Conservation (phyloP, 2,797 vertebrate species). For the Muscicapa comitata region DNA sequence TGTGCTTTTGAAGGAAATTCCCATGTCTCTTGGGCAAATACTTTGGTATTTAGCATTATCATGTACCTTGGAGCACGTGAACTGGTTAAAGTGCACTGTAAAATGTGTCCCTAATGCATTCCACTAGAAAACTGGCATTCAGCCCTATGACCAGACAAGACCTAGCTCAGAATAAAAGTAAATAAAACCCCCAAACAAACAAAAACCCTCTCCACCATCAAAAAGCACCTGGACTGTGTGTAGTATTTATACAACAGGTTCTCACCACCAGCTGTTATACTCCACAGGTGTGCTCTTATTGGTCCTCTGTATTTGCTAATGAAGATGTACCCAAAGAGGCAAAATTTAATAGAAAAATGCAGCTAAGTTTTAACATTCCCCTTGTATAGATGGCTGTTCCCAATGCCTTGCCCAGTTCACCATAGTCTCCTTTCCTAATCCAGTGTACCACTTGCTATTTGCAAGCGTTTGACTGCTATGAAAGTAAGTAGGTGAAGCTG, state of each 20-base stretch:
- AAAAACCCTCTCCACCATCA: neutral
- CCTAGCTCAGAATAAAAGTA: neutral
- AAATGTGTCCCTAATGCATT: neutral
- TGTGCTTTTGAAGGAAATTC: neutral
- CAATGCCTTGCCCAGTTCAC: neutral
- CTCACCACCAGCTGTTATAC: neutral
- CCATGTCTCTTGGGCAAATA: neutral
- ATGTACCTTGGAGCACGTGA: neutral
- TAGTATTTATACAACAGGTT: neutral
- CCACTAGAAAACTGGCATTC: neutral
- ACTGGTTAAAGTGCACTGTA: neutral
- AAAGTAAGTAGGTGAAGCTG: neutral
- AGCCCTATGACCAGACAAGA: neutral
- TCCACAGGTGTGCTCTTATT: neutral
- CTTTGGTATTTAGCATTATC: neutral
- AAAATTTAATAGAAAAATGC: neutral
- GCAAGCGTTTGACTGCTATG: neutral
- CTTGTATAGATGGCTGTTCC: neutral
- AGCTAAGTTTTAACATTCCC: neutral
- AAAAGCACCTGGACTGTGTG: fast-evolving
- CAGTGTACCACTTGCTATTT: fast-evolving
- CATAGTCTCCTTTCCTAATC: neutral
- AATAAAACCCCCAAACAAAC: neutral
- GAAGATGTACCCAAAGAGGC: neutral
- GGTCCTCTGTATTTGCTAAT: neutral